phyloP scores from a whole-genome alignment of 1,140 invertebrate species.

The Bombus sylvicola region DNA sequence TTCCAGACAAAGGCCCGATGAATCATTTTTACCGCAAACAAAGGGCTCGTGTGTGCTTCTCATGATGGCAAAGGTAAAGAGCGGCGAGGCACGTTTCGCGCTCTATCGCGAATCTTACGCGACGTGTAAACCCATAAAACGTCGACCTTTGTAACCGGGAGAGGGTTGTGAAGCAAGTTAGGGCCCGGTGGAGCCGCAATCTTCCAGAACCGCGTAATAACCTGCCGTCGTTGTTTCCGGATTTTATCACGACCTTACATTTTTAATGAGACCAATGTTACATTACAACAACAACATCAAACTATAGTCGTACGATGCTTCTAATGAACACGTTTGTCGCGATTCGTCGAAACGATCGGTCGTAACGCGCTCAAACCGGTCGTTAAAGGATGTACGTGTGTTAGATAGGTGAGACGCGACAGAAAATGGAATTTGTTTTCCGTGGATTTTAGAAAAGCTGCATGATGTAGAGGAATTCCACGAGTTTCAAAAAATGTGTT shows the following conservation, averaged over 20 bases:
- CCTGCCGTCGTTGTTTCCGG: constrained; percentile 42
- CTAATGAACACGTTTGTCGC: constrained; percentile 1
- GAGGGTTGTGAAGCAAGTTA: constrained; percentile 46
- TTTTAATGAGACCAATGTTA: constrained; percentile 22
- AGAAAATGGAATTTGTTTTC: neutral
- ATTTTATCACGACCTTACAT: constrained; percentile 38
- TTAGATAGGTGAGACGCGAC: neutral
- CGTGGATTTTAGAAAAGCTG: neutral
- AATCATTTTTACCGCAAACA: constrained; percentile 10
- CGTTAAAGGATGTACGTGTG: neutral
- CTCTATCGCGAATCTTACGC: constrained; percentile 72
- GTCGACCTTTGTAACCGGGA: constrained; percentile 57
- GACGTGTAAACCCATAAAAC: constrained; percentile 72
- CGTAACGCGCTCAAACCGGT: neutral
- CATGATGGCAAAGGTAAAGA: constrained; percentile 55
- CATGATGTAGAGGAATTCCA: neutral
- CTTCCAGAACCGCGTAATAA: constrained; percentile 54
- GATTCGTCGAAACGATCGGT: neutral
- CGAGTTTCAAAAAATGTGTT: neutral
- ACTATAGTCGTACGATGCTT: neutral
- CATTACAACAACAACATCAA: neutral
- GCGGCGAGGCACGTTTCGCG: constrained; percentile 62
- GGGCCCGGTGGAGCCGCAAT: constrained; percentile 26
- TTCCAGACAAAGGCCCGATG: neutral
- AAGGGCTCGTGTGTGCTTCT: neutral